These are phyloP conservation scores for Andrena hattorfiana DNA, from an alignment of 2,888 invertebrate genomes.

Conservation along the genomic window DNA sequence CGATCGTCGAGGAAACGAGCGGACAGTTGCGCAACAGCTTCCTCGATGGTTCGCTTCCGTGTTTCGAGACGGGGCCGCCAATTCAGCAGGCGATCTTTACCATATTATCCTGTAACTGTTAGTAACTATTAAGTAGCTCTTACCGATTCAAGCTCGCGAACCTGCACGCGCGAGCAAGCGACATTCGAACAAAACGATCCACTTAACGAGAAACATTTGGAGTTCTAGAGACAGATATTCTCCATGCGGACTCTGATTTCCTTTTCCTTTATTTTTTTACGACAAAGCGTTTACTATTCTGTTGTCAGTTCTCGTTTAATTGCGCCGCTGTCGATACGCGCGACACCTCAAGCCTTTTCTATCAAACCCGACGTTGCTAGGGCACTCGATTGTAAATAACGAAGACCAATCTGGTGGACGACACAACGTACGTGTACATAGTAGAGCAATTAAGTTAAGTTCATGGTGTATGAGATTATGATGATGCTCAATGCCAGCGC, in stretches of 20 bases:
- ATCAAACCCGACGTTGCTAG: constrained; percentile 35
- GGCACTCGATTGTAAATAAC: constrained; percentile 30
- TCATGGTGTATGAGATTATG: constrained; percentile 53
- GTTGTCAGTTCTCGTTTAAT: neutral
- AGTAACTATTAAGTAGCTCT: constrained; percentile 23
- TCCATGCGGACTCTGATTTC: neutral
- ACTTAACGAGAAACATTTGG: neutral
- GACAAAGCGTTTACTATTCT: neutral
- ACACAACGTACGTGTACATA: constrained; percentile 51
- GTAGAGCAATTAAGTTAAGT: constrained; percentile 53
- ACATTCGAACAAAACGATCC: constrained; percentile 29
- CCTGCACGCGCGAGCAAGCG: neutral
- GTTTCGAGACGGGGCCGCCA: constrained; percentile 7
- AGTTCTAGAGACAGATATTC: constrained; percentile 4
- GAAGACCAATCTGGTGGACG: constrained; percentile 4
- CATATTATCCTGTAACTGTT: constrained; percentile 33
- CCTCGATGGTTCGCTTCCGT: neutral
- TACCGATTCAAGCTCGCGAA: neutral
- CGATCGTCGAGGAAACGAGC: neutral
- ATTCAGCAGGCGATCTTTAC: constrained; percentile 30
- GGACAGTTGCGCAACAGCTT: constrained; percentile 11
- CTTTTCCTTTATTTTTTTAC: neutral
- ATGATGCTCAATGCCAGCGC: constrained; percentile 63
- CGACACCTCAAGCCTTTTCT: constrained; percentile 46
- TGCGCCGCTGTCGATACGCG: constrained; percentile 5